phyloP scores from a whole-genome alignment of 2,797 vertebrate genomes.

The Heliangelus exortis region DNA sequence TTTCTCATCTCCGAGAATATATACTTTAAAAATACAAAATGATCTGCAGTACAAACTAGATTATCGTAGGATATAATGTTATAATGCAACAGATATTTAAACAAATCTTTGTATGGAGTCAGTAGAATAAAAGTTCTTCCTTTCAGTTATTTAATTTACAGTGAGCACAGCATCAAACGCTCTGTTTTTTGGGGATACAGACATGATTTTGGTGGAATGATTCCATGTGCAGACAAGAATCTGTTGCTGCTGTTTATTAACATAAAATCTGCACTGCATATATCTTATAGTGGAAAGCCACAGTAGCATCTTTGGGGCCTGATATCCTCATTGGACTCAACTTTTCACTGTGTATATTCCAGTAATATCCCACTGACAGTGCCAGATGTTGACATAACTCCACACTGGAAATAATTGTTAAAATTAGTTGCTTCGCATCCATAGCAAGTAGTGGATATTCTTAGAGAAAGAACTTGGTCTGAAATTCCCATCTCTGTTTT shows the following conservation, averaged over 20 bases:
- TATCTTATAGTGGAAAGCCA: constrained; percentile 31
- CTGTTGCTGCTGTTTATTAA: constrained; percentile 30
- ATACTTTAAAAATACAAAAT: constrained; percentile 6
- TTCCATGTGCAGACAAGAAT: constrained; percentile 35
- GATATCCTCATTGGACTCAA: neutral
- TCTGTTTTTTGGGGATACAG: neutral
- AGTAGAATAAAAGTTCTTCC: constrained; percentile 17
- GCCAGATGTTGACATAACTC: constrained; percentile 21
- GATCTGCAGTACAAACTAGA: constrained; percentile 7
- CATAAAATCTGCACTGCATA: neutral
- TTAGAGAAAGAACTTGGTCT: neutral
- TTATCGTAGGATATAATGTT: constrained; percentile 12
- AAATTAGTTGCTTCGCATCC: neutral
- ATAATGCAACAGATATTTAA: constrained; percentile 32
- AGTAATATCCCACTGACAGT: neutral
- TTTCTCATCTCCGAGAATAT: constrained; percentile 26
- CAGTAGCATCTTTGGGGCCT: neutral
- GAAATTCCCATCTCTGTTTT: neutral
- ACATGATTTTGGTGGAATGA: constrained; percentile 13
- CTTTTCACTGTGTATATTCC: neutral
- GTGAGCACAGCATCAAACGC: neutral
- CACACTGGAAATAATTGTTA: neutral
- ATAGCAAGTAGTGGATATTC: neutral
- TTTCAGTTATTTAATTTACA: constrained; percentile 29
- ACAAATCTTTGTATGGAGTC: neutral